These are phyloP conservation scores for Nansenia antarctica DNA, from an alignment of 2,113 vertebrate genomes.

Conservation along the genomic window DNA sequence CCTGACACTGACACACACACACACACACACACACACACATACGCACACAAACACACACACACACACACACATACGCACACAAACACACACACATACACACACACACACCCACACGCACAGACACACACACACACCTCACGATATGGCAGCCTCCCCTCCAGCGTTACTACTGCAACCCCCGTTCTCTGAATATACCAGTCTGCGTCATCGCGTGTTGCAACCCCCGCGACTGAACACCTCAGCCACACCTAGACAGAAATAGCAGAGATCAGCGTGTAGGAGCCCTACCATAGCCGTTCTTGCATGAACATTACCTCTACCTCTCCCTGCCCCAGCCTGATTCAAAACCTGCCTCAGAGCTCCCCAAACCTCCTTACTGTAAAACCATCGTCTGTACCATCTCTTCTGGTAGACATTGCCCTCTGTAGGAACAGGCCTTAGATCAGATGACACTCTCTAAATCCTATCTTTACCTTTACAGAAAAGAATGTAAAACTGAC, in stretches of 20 bases:
- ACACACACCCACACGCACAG: no score
- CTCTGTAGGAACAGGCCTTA: not conserved
- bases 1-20: not conserved
- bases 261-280: no score
- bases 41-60: not conserved
- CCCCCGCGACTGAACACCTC: slow-evolving; percentile 1
- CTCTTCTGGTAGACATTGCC: not conserved
- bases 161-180: not conserved
- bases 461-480: not conserved
- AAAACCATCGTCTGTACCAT: no score
- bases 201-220: slow-evolving; percentile 37
- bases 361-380: no score
- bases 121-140: not conserved
- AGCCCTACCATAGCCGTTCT: no score
- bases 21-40: not conserved
- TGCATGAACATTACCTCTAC: no score
- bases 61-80: not conserved
- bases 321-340: no score
- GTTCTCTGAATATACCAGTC: not conserved
- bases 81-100: not conserved
- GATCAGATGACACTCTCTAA: not conserved
- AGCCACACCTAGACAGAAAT: slow-evolving; percentile 32
- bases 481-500: not conserved
- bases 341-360: no score
- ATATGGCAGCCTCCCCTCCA: not conserved